Conservation (phyloP, 2,797 vertebrate genomes). For the Pseudochirops cupreus region DNA sequence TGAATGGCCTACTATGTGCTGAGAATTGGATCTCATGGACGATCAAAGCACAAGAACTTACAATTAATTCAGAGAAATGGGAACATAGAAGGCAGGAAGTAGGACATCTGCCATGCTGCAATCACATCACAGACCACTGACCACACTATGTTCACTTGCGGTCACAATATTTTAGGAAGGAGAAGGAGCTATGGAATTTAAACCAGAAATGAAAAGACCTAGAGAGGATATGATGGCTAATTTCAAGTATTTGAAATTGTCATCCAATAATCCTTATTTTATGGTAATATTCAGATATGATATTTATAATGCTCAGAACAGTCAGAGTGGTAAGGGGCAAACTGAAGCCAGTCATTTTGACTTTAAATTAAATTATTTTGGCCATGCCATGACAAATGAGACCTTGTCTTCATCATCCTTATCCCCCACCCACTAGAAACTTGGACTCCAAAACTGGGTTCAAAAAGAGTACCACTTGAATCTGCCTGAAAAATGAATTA, state of each 20-base stretch:
- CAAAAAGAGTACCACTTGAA: background rate
- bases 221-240: background rate
- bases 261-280: background rate
- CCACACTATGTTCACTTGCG: background rate
- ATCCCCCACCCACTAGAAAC: background rate
- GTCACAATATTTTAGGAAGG: background rate
- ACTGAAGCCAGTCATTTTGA: background rate
- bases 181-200: background rate
- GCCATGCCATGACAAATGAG: background rate
- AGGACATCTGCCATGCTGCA: background rate
- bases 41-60: background rate
- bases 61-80: background rate
- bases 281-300: background rate
- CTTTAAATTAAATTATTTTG: background rate
- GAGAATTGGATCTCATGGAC: background rate
- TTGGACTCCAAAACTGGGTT: background rate
- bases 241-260: background rate
- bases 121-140: background rate
- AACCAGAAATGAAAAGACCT: background rate
- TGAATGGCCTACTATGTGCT: background rate
- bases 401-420: background rate
- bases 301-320: background rate
- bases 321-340: background rate
- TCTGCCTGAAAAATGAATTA: background rate
- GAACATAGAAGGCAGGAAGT: background rate